Percentiles rank a stretch among this genome's conserved stretches.
Evolutionary conservation across 37 sponge, comb jelly and placozoan genomes (phyloP).

Genomic region (Theonella swinhoei): DNA sequence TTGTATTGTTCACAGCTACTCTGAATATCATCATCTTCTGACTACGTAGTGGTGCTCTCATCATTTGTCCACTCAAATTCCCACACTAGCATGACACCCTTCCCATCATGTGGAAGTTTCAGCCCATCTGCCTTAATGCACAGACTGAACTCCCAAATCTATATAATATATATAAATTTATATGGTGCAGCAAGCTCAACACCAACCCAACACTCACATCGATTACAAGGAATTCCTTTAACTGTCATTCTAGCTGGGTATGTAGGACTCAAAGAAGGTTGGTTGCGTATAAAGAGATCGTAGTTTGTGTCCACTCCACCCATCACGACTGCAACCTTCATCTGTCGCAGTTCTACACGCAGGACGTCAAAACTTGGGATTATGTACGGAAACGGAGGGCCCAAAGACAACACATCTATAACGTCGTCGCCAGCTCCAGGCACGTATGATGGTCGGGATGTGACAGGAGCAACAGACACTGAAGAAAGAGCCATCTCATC

Average conservation of each 20-base stretch:
- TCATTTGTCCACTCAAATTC: too few species aligned
- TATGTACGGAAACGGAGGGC: constrained; percentile 1
- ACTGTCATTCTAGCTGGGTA: constrained; percentile 22
- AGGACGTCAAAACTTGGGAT: constrained; percentile 25
- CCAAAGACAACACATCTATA: background rate
- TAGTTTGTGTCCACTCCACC: background rate
- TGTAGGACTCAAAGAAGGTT: background rate
- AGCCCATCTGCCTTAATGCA: background rate
- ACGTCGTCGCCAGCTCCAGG: background rate
- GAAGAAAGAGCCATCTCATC: too few species aligned
- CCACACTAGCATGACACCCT: background rate
- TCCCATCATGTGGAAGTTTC: constrained; percentile 3
- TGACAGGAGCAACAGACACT: too few species aligned
- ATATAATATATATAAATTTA: background rate
- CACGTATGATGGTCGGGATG: too few species aligned
- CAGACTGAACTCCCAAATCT: background rate
- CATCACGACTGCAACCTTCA: background rate
- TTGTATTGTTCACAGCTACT: too few species aligned
- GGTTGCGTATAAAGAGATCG: constrained; percentile 7
- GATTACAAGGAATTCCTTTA: constrained; percentile 1
- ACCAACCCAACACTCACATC: background rate
- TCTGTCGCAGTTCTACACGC: constrained; percentile 1
- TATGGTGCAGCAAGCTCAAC: background rate
- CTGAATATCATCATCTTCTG: too few species aligned
- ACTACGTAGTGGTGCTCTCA: too few species aligned